A percentile compares a stretch with the other conserved stretches of the same genome.
Evolutionary conservation across 2,888 invertebrate genomes (phyloP).

Genomic region (Hydraecia micacea): DNA sequence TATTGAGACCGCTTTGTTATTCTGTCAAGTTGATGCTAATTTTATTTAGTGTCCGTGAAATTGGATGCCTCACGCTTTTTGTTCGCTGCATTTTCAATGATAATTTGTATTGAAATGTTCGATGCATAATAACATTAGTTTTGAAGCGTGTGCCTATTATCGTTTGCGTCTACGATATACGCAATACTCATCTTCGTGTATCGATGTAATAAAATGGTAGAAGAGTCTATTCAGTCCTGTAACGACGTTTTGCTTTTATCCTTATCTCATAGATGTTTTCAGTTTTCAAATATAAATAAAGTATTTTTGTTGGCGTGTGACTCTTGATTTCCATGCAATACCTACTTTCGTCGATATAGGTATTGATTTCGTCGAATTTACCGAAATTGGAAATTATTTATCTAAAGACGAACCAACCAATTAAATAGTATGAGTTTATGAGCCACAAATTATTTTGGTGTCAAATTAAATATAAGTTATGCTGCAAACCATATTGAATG

Average conservation of each 20-base stretch:
- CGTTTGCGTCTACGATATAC: conserved; percentile 66
- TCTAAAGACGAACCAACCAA: neutral
- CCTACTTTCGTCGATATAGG: conserved; percentile 1
- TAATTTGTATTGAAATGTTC: conserved; percentile 83
- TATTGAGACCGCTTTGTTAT: conserved; percentile 88
- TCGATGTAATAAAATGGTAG: conserved; percentile 78
- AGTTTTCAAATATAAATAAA: conserved; percentile 47
- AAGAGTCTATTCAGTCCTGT: conserved; percentile 78
- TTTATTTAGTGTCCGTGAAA: conserved; percentile 89
- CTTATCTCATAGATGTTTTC: conserved; percentile 75
- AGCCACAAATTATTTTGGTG: neutral
- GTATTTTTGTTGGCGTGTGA: conserved; percentile 29
- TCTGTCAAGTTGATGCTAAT: conserved; percentile 86
- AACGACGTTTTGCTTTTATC: conserved; percentile 86
- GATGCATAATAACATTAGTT: conserved; percentile 74
- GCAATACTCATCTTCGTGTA: conserved; percentile 72
- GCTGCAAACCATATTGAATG: conserved; percentile 10
- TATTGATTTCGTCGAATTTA: neutral
- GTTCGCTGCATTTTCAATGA: conserved; percentile 73
- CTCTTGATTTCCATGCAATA: conserved; percentile 9
- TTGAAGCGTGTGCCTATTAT: conserved; percentile 70
- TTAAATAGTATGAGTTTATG: neutral
- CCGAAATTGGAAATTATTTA: neutral
- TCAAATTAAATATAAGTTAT: conserved; percentile 9
- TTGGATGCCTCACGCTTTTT: conserved; percentile 82